Base-by-base conservation (phyloP, 2,113 vertebrate genomes). In the Corvus cornix region DNA sequence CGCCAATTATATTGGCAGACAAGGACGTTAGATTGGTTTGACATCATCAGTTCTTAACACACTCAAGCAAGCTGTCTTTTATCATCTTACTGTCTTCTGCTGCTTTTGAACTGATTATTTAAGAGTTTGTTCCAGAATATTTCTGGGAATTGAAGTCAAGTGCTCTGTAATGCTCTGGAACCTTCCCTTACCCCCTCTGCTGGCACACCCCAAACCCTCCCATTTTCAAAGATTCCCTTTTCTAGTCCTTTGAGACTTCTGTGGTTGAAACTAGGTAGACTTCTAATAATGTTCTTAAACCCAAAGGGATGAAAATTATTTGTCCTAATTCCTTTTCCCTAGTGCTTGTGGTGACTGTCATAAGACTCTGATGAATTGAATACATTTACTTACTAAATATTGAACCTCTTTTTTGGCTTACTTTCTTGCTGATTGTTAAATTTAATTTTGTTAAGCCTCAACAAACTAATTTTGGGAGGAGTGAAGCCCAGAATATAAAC, bases 111-210 rank as follows among this genome's bases (percentile, higher is more conserved):
- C 64, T 87, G 66, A 95, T 91, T 86, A 53, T 72, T 93, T 78
- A 68, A 64, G 87, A 49, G 35, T 82, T 94, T 75, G 52, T 89
- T 94, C 69, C 73, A 94, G 66, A 75, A 82, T 64, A 46, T 91
- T 92, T 91, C 91, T 91, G 91, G 84, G 91, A 95, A 92, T 68
- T 92, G 52, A 89, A 95, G 48, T 92, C 64, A 87, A 81, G 12
- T 46, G 20, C 33, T 84, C 43, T 55, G 73, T 70, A 87, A 72
- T 89, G 75, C 80, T 89, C 70, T 62, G 44, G 22, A 73, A 88
- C n/a, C 24, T 49, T 82, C 41, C 30, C 16, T 13, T 11, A 11
- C 2, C 4, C 5, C 2, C 17, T 55, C 55, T 63, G 21, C 22
- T 3, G 7, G 4, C 12, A 7, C 2, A 2, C 3, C 9, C 37